Base-by-base conservation (phyloP, 2,113 vertebrate genomes). In the Cyanistes caeruleus region DNA sequence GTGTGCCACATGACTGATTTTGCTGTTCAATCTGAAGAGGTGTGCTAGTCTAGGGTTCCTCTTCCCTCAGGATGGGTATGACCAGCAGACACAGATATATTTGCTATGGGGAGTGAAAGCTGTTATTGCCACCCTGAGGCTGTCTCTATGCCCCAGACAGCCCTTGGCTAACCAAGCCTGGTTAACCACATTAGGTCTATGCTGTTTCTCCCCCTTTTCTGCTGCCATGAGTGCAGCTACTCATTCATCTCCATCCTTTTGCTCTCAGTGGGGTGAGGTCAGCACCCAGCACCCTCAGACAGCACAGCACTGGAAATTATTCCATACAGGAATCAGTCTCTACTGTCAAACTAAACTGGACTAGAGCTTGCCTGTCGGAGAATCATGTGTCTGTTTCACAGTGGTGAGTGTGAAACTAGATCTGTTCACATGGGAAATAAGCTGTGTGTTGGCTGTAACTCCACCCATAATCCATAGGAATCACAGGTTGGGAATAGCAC, bases 251-350 rank as follows among this genome's bases (percentile, higher is more conserved):
- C 31, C 75, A 63, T 16, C 56, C 10, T 27, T 88, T 51, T 51
- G 51, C 68, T 55, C 33, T 52, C 27, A 13, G 52, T 63, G 43
- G 67, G 39, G 30, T 1, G 0, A 69, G 75, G 33, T 75, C 27
- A 63, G 55, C 53, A 15, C 37, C 63, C 3, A 2, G 0, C 25
- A 20, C 25, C 20, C 43, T 63, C 0, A 0, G 27, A 52, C 14
- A 13, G n/a, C 3, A 0, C 10, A 16, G 46, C 72, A 35, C 22
- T 41, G 37, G 35, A 65, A 81, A 60, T 7, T 2, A 70, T 87
- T 84, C 81, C 2, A 0, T 6, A 12, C 41, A 56, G 67, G 49
- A 94, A 43, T 41, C 65, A 15, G 18, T 27, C 55, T 52, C 84
- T 46, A 60, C 22, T 35, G 22, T 77, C 85, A 41, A 44, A 64